phyloP scores from a whole-genome alignment of 2,888 invertebrate genomes.

The Odontocolon sp. region DNA sequence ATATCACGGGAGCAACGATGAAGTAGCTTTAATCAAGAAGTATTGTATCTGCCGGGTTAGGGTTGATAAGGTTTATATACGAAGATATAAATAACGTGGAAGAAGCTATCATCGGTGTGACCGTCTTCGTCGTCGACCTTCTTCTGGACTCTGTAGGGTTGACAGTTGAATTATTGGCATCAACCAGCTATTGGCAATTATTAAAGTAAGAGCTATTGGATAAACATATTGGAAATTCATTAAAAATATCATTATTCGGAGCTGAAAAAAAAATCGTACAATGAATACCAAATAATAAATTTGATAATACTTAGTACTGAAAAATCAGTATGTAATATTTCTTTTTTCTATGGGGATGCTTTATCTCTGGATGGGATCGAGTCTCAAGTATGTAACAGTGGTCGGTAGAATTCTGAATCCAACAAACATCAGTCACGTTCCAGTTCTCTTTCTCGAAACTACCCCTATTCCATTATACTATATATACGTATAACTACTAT shows the following conservation, averaged over 20 bases:
- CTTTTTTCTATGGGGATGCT: no score
- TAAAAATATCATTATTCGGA: no score
- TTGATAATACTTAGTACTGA: no score
- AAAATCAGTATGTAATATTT: no score
- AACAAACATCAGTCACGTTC: slow-evolving; percentile 36
- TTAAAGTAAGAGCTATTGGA: no score
- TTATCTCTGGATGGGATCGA: no score
- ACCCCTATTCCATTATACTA: slow-evolving; percentile 28
- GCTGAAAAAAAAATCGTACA: no score
- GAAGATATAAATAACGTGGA: slow-evolving; percentile 47
- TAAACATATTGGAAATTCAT: no score
- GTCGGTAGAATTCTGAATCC: slow-evolving; percentile 12
- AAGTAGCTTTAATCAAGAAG: slow-evolving; percentile 54
- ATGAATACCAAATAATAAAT: no score
- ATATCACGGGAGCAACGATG: slow-evolving; percentile 24
- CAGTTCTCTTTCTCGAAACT: slow-evolving; percentile 37
- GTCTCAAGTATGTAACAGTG: neutral
- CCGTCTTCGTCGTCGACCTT: neutral
- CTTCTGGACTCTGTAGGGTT: neutral
- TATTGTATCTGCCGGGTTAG: slow-evolving; percentile 14
- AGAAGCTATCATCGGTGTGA: neutral
- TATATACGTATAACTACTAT: no score
- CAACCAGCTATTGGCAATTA: no score
- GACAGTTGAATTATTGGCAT: no score
- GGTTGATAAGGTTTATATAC: slow-evolving; percentile 46